A percentile compares a stretch with the other conserved stretches of the same genome.
Evolutionary conservation across 2,888 invertebrate genomes (phyloP).

Genomic region (Melipona beecheii): DNA sequence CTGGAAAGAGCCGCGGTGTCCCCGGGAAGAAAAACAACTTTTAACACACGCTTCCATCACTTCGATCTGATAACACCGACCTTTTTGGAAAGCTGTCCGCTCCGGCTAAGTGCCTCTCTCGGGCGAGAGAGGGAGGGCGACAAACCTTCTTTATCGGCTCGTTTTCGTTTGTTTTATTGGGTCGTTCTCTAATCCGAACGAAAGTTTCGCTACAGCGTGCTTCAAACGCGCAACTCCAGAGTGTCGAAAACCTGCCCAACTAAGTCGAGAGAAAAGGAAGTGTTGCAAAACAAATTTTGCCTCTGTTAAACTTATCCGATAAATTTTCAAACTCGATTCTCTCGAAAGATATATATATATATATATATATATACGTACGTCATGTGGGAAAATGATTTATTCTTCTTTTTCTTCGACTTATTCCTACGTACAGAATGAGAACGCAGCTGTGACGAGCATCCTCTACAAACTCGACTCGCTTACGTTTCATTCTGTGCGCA

Average conservation of each 20-base stretch:
- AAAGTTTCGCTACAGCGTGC: not conserved
- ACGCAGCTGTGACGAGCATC: not conserved
- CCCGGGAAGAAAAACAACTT: conserved; percentile 9
- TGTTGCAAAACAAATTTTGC: too few relatives aligned
- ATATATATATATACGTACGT: too few relatives aligned
- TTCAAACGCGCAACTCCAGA: not conserved
- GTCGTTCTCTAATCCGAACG: not conserved
- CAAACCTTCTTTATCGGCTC: not conserved
- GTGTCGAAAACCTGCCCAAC: too few relatives aligned
- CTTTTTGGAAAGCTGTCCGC: not conserved
- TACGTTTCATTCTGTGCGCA: not conserved
- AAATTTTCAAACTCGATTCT: too few relatives aligned
- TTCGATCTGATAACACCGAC: not conserved
- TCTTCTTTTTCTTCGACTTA: too few relatives aligned
- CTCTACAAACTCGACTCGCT: not conserved
- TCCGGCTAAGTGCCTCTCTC: not conserved
- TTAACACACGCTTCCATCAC: not conserved
- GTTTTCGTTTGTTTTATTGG: not conserved
- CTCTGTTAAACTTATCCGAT: too few relatives aligned
- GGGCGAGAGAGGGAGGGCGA: not conserved
- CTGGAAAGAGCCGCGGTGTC: not conserved
- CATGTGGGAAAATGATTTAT: too few relatives aligned
- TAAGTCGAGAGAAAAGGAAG: too few relatives aligned
- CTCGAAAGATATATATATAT: too few relatives aligned
- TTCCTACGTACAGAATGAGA: too few relatives aligned